Evolutionary conservation across 2,113 vertebrate species (phyloP), one percentile per base, ranked within the genome.

Genomic region (Tetrao urogallus): DNA sequence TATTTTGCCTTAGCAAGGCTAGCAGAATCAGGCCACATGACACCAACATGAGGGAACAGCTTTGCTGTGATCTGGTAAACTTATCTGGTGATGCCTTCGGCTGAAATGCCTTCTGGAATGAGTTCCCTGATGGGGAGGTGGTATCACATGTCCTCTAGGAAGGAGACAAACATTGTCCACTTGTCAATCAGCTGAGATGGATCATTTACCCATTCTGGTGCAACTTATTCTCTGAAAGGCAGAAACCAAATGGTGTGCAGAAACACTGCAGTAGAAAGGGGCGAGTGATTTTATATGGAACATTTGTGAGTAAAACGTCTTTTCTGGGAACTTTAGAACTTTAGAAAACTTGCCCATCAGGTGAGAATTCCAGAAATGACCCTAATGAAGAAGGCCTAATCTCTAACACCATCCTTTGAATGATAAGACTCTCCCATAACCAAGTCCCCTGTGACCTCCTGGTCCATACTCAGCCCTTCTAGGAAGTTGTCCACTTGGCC

Each of bases 1-100:
- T 27, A 94, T 96, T 94, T 91, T 86, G 67, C 69, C 18, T 74
- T 32, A 92, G 72, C 67, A 63, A 60, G 32, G 50, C 47, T 28
- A 48, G 64, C 34, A 80, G 85, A 57, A 91, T 86, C 72, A 83
- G 38, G 64, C 71, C 69, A 91, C 34, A 54, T 25, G 72, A 89
- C 69, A 89, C 89, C 61, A 83, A 30, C 8, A 32, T 5, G 24
- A 80, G 36, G 54, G 56, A 91, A 67, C 11, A 82, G 52, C 27
- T 69, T 90, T 65, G 16, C 61, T 93, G 67, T 94, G 85, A 94
- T 94, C 85, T 86, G 52, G n/a, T 47, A 96, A 90, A 69, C 16
- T 61, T 48, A 92, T 88, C 85, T 67, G 69, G n/a, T 75, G 57
- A 40, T 86, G 60, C 69, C n/a, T 22, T 30, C 60, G 43, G 18